Evolutionary conservation across 2,797 vertebrate genomes (phyloP), one percentile per base, ranked within the genome.

Genomic region (Darevskia nairensis): DNA sequence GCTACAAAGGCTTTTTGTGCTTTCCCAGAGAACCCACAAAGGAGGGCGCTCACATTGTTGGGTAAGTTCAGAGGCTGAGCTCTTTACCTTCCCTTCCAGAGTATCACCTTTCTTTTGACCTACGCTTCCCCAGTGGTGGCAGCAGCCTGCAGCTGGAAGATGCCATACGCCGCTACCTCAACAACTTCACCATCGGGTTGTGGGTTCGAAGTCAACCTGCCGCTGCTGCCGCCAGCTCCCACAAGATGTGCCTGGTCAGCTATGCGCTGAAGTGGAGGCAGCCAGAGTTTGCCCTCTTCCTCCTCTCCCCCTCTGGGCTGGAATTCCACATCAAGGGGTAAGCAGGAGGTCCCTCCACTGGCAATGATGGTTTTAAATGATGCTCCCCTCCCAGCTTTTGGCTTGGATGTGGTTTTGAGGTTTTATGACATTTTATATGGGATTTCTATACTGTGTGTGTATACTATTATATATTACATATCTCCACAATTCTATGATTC

Each of bases 281-380:
- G 15, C 64, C 81, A 1, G 91, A 90, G 11, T 76, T 92, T 55
- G 91, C 77, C 0, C 91, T 92, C 19, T 92, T 81, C 69, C 89
- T 88, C 1, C 87, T 88, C 35, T 86, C 79, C 6, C 91, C 91
- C 7, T 77, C 77, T 0, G 91, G 91, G 3, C 72, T 92, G 69
- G 84, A 90, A n/a, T 71, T 92, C 75, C 80, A 82, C 19, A 1
- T 84, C 32, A 90, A 90, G 5, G 89, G 91, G 91, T 92, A 32
- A 88, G 72, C 5, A 25, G 0, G 8, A 15, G 3, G 8, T 21
- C 25, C 19, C n/a, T 23, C 3, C 4, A 6, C 3, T 15, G 3
- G 50, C 11, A 55, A 15, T 15, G 13, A 55, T 55, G 50, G 50
- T 55, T 55, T 55, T 55, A 55, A 55, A 55, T 55, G 50, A 55